phyloP scores from a whole-genome alignment of 2,888 invertebrate species.

The Ptychoptera albimana region DNA sequence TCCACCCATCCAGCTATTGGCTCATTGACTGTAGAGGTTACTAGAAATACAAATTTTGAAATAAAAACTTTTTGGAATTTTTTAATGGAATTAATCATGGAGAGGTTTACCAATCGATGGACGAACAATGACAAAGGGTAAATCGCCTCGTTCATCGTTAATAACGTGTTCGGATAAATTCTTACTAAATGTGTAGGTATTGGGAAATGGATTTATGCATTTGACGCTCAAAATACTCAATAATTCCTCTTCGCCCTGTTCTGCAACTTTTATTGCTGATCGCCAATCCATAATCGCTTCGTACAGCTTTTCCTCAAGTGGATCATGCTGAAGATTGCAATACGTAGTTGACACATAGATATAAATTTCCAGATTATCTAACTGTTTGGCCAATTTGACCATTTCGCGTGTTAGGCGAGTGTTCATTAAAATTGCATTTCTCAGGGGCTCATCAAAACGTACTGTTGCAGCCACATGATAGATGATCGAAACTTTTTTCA shows the following conservation, averaged over 20 bases:
- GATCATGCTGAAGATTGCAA: conserved; percentile 51
- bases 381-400: background rate
- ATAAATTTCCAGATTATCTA: conserved; percentile 18
- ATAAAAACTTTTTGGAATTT: background rate
- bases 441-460: background rate
- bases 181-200: conserved; percentile 76
- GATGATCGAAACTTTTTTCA: background rate
- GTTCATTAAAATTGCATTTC: background rate
- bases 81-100: background rate
- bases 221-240: background rate
- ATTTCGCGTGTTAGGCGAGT: background rate
- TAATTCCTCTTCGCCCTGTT: conserved; percentile 21
- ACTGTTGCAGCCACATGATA: background rate
- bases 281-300: conserved; percentile 46
- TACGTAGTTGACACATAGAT: conserved; percentile 70
- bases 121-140: conserved; percentile 58
- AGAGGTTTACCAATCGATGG: conserved; percentile 53
- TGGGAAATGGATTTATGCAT: conserved; percentile 39
- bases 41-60: background rate
- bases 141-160: conserved; percentile 37
- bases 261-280: conserved; percentile 39
- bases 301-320: conserved; percentile 56
- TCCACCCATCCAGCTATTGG: background rate
- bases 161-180: conserved; percentile 62
- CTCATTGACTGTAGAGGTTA: background rate